These are phyloP conservation scores for Bruchidius siliquastri DNA, from an alignment of 2,888 invertebrate species.

Conservation along the genomic window DNA sequence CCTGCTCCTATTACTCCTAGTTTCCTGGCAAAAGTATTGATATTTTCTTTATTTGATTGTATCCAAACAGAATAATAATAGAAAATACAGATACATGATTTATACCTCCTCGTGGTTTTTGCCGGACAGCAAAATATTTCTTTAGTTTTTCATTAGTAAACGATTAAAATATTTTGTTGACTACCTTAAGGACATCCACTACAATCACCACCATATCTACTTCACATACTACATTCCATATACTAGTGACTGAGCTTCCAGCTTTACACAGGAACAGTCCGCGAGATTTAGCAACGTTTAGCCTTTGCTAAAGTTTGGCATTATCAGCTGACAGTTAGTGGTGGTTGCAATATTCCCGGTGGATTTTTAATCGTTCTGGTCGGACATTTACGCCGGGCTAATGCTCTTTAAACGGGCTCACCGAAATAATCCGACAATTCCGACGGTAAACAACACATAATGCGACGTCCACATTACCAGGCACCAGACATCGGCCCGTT, in stretches of 20 bases:
- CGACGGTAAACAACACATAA: not conserved
- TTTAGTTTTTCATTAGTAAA: no score
- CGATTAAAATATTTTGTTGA: no score
- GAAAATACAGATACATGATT: no score
- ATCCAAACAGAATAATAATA: no score
- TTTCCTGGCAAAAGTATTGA: no score
- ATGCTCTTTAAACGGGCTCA: not conserved
- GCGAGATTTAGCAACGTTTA: not conserved
- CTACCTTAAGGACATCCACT: no score
- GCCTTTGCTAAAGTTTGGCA: not conserved
- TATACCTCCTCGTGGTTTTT: no score
- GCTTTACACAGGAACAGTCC: not conserved
- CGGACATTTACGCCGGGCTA: not conserved
- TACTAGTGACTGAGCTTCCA: not conserved
- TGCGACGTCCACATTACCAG: not conserved
- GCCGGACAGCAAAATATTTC: no score
- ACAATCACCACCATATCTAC: no score
- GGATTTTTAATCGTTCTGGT: not conserved
- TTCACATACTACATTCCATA: no score
- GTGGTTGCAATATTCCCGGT: not conserved
- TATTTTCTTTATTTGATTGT: no score
- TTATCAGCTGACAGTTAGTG: not conserved
- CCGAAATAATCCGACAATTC: not conserved
- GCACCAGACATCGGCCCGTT: not conserved
- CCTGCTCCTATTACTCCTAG: no score